phyloP scores from a whole-genome alignment of 2,797 vertebrate genomes.

The Eleutherodactylus coqui region DNA sequence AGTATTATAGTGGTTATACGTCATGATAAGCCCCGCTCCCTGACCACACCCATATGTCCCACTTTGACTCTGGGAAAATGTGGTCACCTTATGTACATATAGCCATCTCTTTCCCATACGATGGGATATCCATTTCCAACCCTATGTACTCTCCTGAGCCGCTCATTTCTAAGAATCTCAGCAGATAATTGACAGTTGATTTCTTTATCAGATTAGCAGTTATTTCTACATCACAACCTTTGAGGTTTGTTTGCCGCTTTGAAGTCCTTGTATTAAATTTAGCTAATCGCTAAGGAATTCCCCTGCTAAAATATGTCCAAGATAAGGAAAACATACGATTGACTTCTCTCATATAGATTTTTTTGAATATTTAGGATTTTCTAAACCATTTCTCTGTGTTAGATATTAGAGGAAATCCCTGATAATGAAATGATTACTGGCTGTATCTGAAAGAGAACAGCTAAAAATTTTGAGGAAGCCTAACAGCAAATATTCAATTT shows the following conservation, averaged over 20 bases:
- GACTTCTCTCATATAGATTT: background rate
- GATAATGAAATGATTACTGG: background rate
- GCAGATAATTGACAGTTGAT: background rate
- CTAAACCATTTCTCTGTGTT: background rate
- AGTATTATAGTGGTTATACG: no score
- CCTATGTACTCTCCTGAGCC: background rate
- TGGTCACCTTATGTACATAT: no score
- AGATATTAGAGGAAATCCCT: background rate
- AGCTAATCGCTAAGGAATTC: conserved; percentile 6
- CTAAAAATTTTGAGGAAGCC: background rate
- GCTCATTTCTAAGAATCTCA: background rate
- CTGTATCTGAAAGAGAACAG: no score
- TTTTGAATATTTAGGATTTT: background rate
- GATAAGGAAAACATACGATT: background rate
- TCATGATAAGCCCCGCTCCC: no score
- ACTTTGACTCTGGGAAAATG: no score
- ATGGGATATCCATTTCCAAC: background rate
- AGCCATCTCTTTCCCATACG: background rate
- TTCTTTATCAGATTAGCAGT: background rate
- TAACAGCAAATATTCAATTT: background rate
- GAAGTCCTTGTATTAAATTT: conserved; percentile 24
- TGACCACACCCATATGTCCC: no score
- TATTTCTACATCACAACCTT: conserved; percentile 15
- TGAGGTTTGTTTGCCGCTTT: conserved; percentile 26
- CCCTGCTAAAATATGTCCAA: background rate